These are phyloP conservation scores for Grantiella picta DNA, from an alignment of 2,113 vertebrate species.

Conservation along the genomic window DNA sequence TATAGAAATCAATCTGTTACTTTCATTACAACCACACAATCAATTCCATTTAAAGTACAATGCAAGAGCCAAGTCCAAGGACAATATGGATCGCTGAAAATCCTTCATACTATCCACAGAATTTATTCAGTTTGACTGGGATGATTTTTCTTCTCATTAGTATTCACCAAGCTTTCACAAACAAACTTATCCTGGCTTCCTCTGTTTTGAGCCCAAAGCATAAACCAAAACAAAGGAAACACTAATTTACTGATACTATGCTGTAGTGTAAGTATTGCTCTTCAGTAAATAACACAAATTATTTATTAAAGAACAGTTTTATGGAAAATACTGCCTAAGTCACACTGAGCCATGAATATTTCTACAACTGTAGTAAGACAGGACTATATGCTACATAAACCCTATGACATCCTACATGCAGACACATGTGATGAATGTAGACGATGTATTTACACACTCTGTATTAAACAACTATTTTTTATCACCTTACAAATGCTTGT, in stretches of 20 bases:
- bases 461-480: not conserved
- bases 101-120: constrained; percentile 26
- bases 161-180: constrained; percentile 21
- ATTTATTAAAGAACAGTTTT: not conserved
- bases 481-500: not conserved
- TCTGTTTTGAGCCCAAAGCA: not conserved
- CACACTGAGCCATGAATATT: not conserved
- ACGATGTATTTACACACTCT: not conserved
- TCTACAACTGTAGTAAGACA: not conserved
- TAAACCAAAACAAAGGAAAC: not conserved
- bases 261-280: not conserved
- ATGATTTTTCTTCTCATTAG: constrained; percentile 64
- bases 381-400: not conserved
- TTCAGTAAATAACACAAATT: not conserved
- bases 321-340: not conserved
- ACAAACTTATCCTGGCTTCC: not conserved
- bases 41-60: constrained; percentile 81
- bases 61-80: constrained; percentile 78
- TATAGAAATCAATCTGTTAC: constrained; percentile 80
- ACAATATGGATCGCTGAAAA: constrained; percentile 72
- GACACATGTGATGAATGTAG: not conserved
- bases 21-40: constrained; percentile 82
- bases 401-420: not conserved
- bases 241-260: not conserved
- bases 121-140: constrained; percentile 39